Evolutionary conservation across 2,888 invertebrate genomes (phyloP).

Genomic region (Stictocephala bisonia): DNA sequence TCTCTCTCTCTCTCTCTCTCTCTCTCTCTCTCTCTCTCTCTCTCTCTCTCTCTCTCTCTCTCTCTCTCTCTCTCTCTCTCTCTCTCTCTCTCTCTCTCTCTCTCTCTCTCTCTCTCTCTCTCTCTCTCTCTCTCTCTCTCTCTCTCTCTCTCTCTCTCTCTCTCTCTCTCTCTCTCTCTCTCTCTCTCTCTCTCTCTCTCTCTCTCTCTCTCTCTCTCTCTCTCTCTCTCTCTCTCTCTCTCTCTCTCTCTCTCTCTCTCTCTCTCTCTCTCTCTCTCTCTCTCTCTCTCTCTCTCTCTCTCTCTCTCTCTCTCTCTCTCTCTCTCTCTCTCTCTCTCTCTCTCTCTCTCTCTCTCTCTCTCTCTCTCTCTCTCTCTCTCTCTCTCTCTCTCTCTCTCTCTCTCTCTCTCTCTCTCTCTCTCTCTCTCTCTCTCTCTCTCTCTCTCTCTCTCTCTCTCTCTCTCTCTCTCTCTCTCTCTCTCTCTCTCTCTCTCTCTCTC

Average conservation of each 20-base stretch:
- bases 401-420: background rate
- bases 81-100: background rate
- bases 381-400: background rate
- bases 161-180: background rate
- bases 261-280: background rate
- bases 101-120: background rate
- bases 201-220: background rate
- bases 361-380: background rate
- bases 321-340: background rate
- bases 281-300: background rate
- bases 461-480: slow-evolving; percentile 24
- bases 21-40: slow-evolving; percentile 4
- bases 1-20: background rate
- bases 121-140: background rate
- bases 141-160: background rate
- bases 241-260: background rate
- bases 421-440: background rate
- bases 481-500: slow-evolving; percentile 43
- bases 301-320: background rate
- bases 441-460: slow-evolving; percentile 4
- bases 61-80: background rate
- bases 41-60: background rate
- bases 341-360: background rate
- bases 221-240: background rate
- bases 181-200: background rate